phyloP scores from a whole-genome alignment of 2,888 invertebrate species.

The Agelastica alni region DNA sequence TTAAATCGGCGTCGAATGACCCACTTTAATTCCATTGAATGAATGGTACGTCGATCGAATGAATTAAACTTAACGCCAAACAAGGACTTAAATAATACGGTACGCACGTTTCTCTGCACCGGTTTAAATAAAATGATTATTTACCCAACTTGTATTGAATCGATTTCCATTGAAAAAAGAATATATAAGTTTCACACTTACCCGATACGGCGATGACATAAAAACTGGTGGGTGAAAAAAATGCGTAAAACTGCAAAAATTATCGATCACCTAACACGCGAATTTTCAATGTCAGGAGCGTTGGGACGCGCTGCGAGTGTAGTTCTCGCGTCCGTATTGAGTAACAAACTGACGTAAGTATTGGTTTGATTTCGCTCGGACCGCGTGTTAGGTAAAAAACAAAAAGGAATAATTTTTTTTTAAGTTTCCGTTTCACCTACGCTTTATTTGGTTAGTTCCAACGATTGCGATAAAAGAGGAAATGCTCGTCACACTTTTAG shows the following conservation, averaged over 20 bases:
- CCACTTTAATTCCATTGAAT: constrained; percentile 17
- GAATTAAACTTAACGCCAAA: too few species aligned
- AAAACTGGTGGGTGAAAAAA: background rate
- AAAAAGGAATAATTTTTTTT: constrained; percentile 13
- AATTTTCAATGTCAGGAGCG: constrained; percentile 10
- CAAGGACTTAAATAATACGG: background rate
- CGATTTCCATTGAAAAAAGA: constrained; percentile 2
- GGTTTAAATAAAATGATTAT: constrained; percentile 6
- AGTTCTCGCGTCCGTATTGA: constrained; percentile 15
- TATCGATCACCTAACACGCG: constrained; percentile 6
- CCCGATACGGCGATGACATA: constrained; percentile 5
- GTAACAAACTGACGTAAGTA: constrained; percentile 29
- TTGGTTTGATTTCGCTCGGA: constrained; percentile 12
- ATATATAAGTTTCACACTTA: background rate
- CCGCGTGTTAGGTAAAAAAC: constrained; percentile 29
- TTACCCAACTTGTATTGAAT: background rate
- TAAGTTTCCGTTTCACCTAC: constrained; percentile 8
- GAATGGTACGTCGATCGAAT: background rate
- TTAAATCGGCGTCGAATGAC: constrained; percentile 6
- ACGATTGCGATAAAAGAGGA: too few species aligned
- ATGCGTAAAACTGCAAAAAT: background rate
- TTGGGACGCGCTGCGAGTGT: constrained; percentile 3
- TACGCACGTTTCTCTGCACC: constrained; percentile 6
- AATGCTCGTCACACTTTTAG: too few species aligned
- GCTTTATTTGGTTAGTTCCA: constrained; percentile 11